phyloP scores from a whole-genome alignment of 2,113 vertebrate genomes.

The Oreocharis arfaki region DNA sequence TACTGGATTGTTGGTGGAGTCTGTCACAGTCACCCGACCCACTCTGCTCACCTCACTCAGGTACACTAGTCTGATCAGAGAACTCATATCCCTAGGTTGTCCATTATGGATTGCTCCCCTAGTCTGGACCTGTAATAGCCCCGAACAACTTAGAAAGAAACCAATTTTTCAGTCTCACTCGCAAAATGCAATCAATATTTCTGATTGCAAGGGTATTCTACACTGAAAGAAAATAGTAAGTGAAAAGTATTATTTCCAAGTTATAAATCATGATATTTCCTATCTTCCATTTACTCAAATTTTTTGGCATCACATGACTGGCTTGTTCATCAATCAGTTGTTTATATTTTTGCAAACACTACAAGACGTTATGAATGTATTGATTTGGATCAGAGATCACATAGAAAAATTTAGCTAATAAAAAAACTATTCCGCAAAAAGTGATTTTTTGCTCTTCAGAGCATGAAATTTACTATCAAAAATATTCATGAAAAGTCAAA shows the following conservation, averaged over 20 bases:
- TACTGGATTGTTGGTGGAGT: neutral
- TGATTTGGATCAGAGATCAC: neutral
- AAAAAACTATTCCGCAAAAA: neutral
- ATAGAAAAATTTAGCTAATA: neutral
- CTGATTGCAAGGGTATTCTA: neutral
- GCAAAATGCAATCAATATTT: neutral
- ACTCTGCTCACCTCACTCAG: neutral
- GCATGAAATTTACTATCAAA: neutral
- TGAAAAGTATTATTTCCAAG: neutral
- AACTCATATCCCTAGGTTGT: neutral
- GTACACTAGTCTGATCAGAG: neutral
- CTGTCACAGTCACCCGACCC: neutral
- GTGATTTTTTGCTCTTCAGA: neutral
- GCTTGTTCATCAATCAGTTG: neutral
- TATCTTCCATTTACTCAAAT: neutral
- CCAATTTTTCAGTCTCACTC: neutral
- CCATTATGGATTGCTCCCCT: neutral
- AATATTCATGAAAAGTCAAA: neutral
- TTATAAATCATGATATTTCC: neutral
- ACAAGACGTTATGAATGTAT: neutral
- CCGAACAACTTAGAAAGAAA: neutral
- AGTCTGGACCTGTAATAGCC: neutral
- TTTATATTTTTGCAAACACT: neutral
- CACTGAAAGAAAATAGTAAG: neutral
- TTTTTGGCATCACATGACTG: neutral